Base-by-base conservation (phyloP, 2,888 invertebrate genomes). In the Heliconius ismenius region DNA sequence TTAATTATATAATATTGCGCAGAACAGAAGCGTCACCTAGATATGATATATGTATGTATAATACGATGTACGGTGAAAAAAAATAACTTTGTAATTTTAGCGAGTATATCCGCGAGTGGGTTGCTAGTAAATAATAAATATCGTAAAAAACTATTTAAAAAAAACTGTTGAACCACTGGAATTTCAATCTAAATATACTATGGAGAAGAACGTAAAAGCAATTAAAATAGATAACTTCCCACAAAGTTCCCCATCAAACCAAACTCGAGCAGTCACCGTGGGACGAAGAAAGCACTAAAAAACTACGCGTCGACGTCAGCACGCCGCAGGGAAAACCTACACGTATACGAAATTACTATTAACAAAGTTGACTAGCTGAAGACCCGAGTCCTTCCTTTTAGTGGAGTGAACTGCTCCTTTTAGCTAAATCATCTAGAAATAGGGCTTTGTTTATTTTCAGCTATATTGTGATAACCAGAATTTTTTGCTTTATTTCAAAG, bases 241-340 rank as follows among this genome's bases (percentile, higher is more conserved):
- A 68, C 74, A 32, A 75, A 18, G n/a, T 75, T 75, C 67, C 62
- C 73, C 49, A 64, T 67, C 73, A 68, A 67, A 69, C 76, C 26
- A 32, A 64, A 73, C 74, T 76, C 39, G 74, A 28, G 68, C 58
- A 75, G 76, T 79, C 78, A 76, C 75, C 18, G 32, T 39, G 73
- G 75, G 70, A 75, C 60, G 76, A 75, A 76, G 76, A 76, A 73
- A 67, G 49, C 75, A 54, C 73, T 60, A 76, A 78, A 79, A 79
- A 78, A 76, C 79, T 78, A 75, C 73, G 76, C 73, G 73, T 76
- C 67, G 79, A 75, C 60, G 36, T 73, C 60, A 73, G 62, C 21
- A 68, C 76, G 73, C 78, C 73, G 21, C 32, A n/a, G 73, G 73
- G 70, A 76, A 21, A 24, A 54, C 9, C 28, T 63, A 76, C 75